These are phyloP conservation scores for Heloderma charlesbogerti DNA, from an alignment of 2,113 vertebrate species.

Conservation along the genomic window DNA sequence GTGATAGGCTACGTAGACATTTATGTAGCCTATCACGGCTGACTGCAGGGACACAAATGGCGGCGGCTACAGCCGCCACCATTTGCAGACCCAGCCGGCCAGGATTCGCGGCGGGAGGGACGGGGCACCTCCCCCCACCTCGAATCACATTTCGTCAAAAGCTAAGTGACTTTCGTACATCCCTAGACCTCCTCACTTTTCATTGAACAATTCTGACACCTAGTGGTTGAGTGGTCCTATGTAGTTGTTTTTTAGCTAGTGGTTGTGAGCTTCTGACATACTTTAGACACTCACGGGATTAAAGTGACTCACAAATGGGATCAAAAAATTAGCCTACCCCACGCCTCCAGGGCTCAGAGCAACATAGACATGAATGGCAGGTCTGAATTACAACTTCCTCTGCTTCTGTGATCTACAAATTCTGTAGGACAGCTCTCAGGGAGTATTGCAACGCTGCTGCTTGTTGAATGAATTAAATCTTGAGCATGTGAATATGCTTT, in stretches of 20 bases:
- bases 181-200: constrained; percentile 40
- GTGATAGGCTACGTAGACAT: no score
- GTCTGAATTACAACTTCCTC: background rate
- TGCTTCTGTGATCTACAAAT: background rate
- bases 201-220: constrained; percentile 72
- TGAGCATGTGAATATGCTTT: background rate
- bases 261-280: background rate
- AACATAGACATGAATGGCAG: background rate
- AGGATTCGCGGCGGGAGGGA: no score
- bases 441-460: background rate
- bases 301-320: no score
- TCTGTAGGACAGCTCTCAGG: background rate
- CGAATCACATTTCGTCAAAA: no score
- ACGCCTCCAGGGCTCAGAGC: background rate
- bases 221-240: constrained; percentile 57
- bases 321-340: background rate
- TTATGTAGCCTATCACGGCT: no score
- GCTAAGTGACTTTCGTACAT: no score
- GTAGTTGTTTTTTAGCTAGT: background rate
- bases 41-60: no score
- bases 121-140: no score
- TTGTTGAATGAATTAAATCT: background rate
- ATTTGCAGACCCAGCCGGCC: no score
- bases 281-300: background rate
- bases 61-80: no score